Percentiles rank a stretch among this genome's conserved stretches.
phyloP scores from a whole-genome alignment of 2,888 invertebrate genomes.

The Drosophila maculinotata region DNA sequence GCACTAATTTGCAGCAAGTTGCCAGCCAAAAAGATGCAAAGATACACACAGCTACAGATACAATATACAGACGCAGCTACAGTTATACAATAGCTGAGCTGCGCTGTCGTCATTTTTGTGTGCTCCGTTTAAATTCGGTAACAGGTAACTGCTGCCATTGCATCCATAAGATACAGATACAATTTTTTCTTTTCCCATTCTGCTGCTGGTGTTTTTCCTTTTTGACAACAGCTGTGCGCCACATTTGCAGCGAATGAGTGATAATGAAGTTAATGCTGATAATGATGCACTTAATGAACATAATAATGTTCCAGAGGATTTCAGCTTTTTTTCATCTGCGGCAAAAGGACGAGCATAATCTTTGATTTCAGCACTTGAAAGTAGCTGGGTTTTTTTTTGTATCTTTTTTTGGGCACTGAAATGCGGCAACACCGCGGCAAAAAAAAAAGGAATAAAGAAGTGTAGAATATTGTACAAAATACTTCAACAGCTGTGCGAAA shows the following conservation, averaged over 20 bases:
- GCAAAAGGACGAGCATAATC: slow-evolving; percentile 18
- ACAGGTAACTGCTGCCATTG: slow-evolving; percentile 62
- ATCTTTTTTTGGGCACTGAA: background rate
- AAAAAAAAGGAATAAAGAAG: background rate
- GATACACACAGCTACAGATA: slow-evolving; percentile 14
- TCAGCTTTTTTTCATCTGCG: no score
- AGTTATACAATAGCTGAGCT: slow-evolving; percentile 16
- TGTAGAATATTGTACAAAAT: background rate
- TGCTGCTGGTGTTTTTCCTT: no score
- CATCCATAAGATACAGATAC: slow-evolving; percentile 60
- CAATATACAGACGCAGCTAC: slow-evolving; percentile 9
- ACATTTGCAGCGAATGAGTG: slow-evolving; percentile 53
- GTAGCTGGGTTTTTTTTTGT: background rate
- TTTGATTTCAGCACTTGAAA: slow-evolving; percentile 28
- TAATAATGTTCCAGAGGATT: slow-evolving; percentile 14
- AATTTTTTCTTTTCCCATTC: no score
- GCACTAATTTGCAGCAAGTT: slow-evolving; percentile 60
- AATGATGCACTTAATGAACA: slow-evolving; percentile 10
- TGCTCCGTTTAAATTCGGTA: slow-evolving; percentile 16
- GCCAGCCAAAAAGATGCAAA: slow-evolving; percentile 25
- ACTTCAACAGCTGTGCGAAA: slow-evolving; percentile 55
- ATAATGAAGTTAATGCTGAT: slow-evolving; percentile 11
- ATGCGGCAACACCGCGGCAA: slow-evolving; percentile 4
- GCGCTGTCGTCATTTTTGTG: slow-evolving; percentile 9
- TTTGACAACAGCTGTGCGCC: slow-evolving; percentile 70